A percentile compares a stretch with the other conserved stretches of the same genome.
phyloP scores from a whole-genome alignment of 2,888 invertebrate species.

The Eustalomyia histrio region DNA sequence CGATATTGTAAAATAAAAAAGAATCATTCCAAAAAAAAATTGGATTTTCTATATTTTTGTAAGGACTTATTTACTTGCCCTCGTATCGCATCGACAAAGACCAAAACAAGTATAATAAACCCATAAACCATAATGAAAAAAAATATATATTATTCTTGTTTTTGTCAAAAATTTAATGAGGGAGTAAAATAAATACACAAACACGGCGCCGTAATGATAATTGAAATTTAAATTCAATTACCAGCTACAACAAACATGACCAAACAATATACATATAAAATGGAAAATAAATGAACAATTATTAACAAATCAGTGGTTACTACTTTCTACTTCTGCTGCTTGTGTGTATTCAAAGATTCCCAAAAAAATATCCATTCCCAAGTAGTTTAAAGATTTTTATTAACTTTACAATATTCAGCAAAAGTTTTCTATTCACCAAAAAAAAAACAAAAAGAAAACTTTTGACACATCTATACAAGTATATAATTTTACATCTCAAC shows the following conservation, averaged over 20 bases:
- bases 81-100: too few relatives aligned
- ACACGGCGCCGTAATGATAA: conserved; percentile 39
- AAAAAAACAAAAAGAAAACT: too few relatives aligned
- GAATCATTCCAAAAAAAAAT: too few relatives aligned
- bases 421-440: too few relatives aligned
- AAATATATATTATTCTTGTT: not conserved
- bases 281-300: conserved; percentile 31
- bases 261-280: conserved; percentile 2
- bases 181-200: not conserved
- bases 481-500: not conserved
- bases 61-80: too few relatives aligned
- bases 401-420: not conserved
- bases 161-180: conserved; percentile 1
- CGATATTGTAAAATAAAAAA: too few relatives aligned
- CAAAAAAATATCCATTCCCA: not conserved
- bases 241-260: conserved; percentile 4
- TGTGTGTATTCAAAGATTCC: not conserved
- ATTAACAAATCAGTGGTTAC: conserved; percentile 29
- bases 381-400: conserved; percentile 23
- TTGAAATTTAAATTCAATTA: conserved; percentile 42
- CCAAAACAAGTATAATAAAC: too few relatives aligned
- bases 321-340: not conserved
- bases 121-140: not conserved
- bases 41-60: too few relatives aligned
- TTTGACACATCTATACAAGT: too few relatives aligned